phyloP scores from a whole-genome alignment of 2,113 vertebrate genomes.

The human region GRCh38 chr1:223408001-223408500 shows the following conservation, averaged over 20 bases:
- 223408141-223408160: not conserved
- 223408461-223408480: not conserved
- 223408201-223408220: not conserved
- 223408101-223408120: too few relatives aligned
- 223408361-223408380: not conserved
- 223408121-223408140: not conserved
- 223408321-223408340: not conserved
- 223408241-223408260: not conserved
- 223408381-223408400: not conserved
- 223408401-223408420: not conserved
- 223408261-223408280: not conserved
- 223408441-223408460: not conserved
- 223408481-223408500: not conserved
- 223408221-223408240: not conserved
- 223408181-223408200: not conserved
- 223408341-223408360: not conserved
- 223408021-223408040: not conserved
- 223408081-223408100: not conserved
- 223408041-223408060: not conserved
- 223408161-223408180: not conserved
- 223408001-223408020: not conserved
- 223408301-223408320: not conserved
- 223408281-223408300: not conserved
- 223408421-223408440: not conserved
- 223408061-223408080: not conserved